Percentiles rank a stretch among this genome's conserved stretches.
phyloP scores from a whole-genome alignment of 2,797 vertebrate genomes.

The Salarias fasciatus region DNA sequence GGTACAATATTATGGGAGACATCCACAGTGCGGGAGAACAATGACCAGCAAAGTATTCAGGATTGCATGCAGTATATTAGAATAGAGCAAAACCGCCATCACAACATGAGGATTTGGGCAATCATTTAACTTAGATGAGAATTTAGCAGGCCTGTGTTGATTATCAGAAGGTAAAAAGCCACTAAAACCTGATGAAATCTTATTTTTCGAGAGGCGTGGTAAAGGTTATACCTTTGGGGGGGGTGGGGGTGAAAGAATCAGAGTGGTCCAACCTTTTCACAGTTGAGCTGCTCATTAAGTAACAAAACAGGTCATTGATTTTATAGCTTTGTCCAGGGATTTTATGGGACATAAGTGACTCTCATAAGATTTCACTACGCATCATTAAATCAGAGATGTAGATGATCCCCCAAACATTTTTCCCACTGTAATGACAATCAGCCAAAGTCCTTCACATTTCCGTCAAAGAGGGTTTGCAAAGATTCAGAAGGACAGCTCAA shows the following conservation, averaged over 20 bases:
- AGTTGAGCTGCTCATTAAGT: constrained; percentile 83
- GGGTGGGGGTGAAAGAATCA: constrained; percentile 51
- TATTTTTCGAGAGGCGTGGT: constrained; percentile 33
- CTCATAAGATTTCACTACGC: constrained; percentile 85
- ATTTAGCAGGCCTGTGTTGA: not conserved
- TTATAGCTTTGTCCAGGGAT: constrained; percentile 83
- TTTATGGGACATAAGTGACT: constrained; percentile 88
- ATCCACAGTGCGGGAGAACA: constrained; percentile 49
- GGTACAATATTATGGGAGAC: constrained; percentile 78
- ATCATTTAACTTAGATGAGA: constrained; percentile 12
- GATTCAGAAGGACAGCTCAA: constrained; percentile 58
- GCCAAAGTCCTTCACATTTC: constrained; percentile 71
- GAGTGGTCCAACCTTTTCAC: constrained; percentile 75
- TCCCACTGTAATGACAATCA: constrained; percentile 78
- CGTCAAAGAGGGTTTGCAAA: constrained; percentile 49
- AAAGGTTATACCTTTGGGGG: constrained; percentile 63
- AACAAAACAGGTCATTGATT: constrained; percentile 87
- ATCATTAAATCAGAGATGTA: constrained; percentile 85
- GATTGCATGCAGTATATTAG: constrained; percentile 12
- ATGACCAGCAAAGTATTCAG: constrained; percentile 52
- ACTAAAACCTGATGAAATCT: constrained; percentile 4
- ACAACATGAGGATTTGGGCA: constrained; percentile 8
- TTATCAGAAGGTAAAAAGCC: constrained; percentile 11
- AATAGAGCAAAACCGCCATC: constrained; percentile 15
- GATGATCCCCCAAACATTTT: constrained; percentile 84